A percentile compares a stretch with the other conserved stretches of the same genome.
Conservation (phyloP, 2,113 vertebrate species). For the Bucco capensis region DNA sequence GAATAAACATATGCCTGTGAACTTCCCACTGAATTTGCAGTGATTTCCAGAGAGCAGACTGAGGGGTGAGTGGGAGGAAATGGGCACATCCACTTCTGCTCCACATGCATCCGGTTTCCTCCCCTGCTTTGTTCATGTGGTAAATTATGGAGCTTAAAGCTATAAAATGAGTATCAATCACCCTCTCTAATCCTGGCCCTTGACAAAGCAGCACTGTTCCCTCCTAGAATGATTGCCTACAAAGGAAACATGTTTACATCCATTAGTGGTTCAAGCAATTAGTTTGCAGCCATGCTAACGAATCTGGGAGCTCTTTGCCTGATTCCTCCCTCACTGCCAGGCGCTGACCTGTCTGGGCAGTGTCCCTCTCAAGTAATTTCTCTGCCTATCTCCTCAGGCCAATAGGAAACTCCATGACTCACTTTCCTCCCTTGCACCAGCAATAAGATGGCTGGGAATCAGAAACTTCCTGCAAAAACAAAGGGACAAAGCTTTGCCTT, state of each 20-base stretch:
- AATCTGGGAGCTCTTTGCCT: not conserved
- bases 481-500: constrained; percentile 25
- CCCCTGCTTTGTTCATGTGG: not conserved
- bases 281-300: not conserved
- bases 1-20: not conserved
- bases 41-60: not conserved
- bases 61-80: not conserved
- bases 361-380: not conserved
- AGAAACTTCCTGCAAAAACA: constrained; percentile 62
- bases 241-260: not conserved
- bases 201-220: not conserved
- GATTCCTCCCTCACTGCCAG: not conserved
- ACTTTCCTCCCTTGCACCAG: constrained; percentile 48
- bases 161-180: not conserved
- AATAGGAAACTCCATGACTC: constrained; percentile 59
- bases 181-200: not conserved
- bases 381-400: not conserved
- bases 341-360: not conserved
- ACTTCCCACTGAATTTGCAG: not conserved
- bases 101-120: not conserved
- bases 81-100: not conserved
- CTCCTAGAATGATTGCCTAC: not conserved
- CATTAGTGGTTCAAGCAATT: not conserved
- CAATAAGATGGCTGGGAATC: constrained; percentile 1
- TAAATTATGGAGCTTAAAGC: not conserved